Evolutionary conservation across 2,113 vertebrate species (phyloP), one percentile per base, ranked within the genome.

Genomic region (Noctilio leporinus): DNA sequence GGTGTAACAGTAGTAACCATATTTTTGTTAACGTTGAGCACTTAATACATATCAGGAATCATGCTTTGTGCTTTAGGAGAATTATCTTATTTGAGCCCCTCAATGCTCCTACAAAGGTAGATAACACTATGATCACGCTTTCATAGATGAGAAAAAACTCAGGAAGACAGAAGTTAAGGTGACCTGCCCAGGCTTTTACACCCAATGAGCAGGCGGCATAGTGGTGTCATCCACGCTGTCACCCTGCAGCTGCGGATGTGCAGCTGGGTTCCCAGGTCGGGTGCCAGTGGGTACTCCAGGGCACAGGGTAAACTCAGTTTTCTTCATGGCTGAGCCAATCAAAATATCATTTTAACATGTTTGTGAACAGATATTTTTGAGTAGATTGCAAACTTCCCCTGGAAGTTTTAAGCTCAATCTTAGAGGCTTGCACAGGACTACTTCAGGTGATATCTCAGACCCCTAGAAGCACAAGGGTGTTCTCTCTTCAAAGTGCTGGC

Each of bases 401-500:
- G 59, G 43, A 40, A 24, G 3, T 72, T 84, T 45, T 10, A 82
- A 85, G 45, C 43, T 33, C 57, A 14, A 77, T 16, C 75, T 55
- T 17, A 5, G 77, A 49, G 53, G 59, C 26, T 62, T 15, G 0
- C 0, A 2, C 47, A 33, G 38, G 15, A 45, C 7, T 11, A 4
- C 10, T 35, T 28, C 2, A n/a, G 19, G 26, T 26, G 40, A 30
- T 5, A 12, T 22, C 67, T 69, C 49, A 88, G 3, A 2, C 24
- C 38, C 35, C n/a, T 10, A 30, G n/a, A 4, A 35, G 16, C 0
- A 0, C 30, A 14, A 0, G 12, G 0, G 10, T 22, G 38, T 19
- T 24, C n/a, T 15, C 1, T 40, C 14, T 30, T 15, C 5, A 16
- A 64, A 64, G 53, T 2, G 7, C 28, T 19, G 47, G 33, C 43